These are phyloP conservation scores for Pseudorectes ferrugineus DNA, from an alignment of 2,113 vertebrate genomes.

Conservation along the genomic window DNA sequence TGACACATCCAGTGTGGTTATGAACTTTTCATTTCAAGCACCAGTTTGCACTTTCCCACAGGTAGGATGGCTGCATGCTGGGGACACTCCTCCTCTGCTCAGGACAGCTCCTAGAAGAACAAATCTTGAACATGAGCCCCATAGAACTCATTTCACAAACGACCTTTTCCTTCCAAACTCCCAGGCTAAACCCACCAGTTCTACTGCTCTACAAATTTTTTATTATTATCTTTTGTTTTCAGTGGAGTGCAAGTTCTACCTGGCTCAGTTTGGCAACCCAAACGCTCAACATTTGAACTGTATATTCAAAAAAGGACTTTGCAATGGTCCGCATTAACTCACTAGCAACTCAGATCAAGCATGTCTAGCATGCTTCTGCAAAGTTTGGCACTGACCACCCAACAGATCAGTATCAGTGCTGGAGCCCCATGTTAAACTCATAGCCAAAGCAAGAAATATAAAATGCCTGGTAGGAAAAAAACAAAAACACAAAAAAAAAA, in stretches of 20 bases:
- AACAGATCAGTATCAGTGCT: not conserved
- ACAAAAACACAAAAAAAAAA: not conserved
- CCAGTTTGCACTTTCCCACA: not conserved
- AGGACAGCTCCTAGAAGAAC: not conserved
- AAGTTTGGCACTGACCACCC: not conserved
- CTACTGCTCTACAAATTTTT: not conserved
- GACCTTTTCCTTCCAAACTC: not conserved
- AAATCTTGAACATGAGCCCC: not conserved
- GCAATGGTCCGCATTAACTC: not conserved
- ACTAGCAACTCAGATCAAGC: not conserved
- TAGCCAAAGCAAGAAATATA: not conserved
- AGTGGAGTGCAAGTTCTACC: not conserved
- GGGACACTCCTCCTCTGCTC: not conserved
- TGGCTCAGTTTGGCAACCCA: not conserved
- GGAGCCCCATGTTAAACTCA: not conserved
- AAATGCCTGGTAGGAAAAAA: not conserved
- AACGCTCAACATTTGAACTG: not conserved
- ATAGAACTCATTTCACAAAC: not conserved
- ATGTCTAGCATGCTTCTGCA: not conserved
- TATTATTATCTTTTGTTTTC: not conserved
- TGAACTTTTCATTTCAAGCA: not conserved
- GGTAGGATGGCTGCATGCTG: rapidly evolving
- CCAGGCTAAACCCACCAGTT: not conserved
- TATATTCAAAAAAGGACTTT: not conserved
- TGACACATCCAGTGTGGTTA: not conserved